Conservation (phyloP, 2,797 vertebrate genomes). For the Florisuga fusca region DNA sequence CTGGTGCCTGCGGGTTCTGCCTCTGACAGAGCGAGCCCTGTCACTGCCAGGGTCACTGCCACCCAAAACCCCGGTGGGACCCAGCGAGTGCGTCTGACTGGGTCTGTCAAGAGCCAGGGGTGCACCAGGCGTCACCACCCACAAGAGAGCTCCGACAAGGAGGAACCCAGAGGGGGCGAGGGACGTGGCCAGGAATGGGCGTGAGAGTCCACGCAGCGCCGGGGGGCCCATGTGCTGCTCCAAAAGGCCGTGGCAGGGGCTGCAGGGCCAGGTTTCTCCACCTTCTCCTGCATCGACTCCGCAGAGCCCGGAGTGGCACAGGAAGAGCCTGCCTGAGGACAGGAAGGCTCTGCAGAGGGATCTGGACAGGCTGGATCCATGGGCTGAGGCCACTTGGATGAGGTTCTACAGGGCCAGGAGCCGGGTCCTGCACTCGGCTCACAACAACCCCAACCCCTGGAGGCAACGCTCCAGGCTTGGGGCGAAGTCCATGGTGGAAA, state of each 20-base stretch:
- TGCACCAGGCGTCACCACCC: neutral
- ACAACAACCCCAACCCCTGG: no score
- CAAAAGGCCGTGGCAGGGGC: neutral
- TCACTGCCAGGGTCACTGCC: accelerated
- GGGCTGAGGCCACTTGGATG: no score
- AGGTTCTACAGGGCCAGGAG: no score
- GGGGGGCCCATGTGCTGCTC: neutral
- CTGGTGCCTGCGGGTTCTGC: accelerated
- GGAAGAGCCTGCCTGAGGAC: no score
- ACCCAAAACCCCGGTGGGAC: neutral
- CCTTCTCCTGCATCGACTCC: neutral
- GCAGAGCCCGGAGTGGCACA: no score
- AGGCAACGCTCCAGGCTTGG: no score
- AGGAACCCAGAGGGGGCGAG: accelerated
- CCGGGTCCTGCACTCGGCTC: no score
- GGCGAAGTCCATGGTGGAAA: no score
- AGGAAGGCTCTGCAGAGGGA: no score
- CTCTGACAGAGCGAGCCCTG: no score
- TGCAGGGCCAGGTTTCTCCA: neutral
- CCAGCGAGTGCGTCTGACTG: accelerated
- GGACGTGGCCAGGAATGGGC: no score
- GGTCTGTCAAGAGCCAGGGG: neutral
- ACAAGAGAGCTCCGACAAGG: neutral
- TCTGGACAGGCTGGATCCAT: no score
- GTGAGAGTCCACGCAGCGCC: accelerated